These are phyloP conservation scores for Atta colombica DNA, from an alignment of 1,140 invertebrate genomes.

Conservation along the genomic window DNA sequence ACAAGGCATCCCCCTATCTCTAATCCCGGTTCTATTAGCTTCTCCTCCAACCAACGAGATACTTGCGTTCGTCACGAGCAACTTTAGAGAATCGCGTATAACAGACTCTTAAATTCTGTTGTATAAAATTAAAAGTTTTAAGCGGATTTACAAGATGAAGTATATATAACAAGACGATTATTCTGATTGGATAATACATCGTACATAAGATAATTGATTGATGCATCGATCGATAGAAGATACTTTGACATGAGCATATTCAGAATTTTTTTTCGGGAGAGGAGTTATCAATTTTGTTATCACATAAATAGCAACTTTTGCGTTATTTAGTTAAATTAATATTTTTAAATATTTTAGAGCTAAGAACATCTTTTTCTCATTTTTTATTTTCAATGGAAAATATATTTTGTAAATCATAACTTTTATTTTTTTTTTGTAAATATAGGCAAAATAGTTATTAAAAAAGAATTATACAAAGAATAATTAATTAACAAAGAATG, in stretches of 20 bases:
- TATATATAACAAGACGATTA: slow-evolving; percentile 7
- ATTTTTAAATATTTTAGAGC: too few species aligned
- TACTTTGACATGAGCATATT: not conserved
- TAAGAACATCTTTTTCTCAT: too few species aligned
- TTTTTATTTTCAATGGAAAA: too few species aligned
- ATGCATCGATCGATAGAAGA: not conserved
- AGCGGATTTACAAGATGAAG: not conserved
- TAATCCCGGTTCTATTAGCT: slow-evolving; percentile 53
- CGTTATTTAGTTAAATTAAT: too few species aligned
- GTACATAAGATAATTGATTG: not conserved
- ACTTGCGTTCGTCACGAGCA: slow-evolving; percentile 2
- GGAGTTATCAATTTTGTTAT: too few species aligned
- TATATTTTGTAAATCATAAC: too few species aligned
- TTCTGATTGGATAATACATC: not conserved
- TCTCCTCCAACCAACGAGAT: slow-evolving; percentile 41
- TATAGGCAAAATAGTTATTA: too few species aligned
- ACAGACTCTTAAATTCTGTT: not conserved
- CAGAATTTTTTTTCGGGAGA: too few species aligned
- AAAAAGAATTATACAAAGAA: too few species aligned
- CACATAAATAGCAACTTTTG: too few species aligned
- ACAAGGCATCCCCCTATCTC: slow-evolving; percentile 4
- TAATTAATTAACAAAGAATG: too few species aligned
- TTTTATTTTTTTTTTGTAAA: too few species aligned
- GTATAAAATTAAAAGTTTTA: not conserved
- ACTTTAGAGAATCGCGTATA: slow-evolving; percentile 17